Conservation (phyloP, 2,113 vertebrate species). For the Myocastor coypus region DNA sequence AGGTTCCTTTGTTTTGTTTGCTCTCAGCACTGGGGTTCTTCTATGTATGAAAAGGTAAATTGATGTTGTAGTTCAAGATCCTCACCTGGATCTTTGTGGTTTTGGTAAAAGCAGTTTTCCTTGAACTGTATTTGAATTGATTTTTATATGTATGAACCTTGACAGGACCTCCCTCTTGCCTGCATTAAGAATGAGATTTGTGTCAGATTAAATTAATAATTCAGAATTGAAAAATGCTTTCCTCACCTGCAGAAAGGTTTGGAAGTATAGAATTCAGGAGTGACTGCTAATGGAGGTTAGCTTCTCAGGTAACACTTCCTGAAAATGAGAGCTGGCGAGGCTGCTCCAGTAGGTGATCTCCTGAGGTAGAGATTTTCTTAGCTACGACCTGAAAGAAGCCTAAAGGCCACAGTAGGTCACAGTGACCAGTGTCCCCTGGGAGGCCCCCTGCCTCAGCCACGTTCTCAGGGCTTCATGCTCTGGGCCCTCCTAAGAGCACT, state of each 20-base stretch:
- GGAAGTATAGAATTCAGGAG: neutral
- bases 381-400: neutral
- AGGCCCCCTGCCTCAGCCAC: rapidly evolving
- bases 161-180: conserved; percentile 60
- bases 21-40: neutral
- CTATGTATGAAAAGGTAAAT: neutral
- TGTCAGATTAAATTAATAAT: conserved; percentile 78
- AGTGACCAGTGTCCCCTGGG: neutral
- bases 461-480: neutral
- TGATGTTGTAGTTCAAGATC: neutral
- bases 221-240: conserved; percentile 73
- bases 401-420: neutral
- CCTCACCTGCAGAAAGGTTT: neutral
- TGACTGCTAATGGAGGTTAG: neutral
- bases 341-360: neutral
- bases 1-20: neutral
- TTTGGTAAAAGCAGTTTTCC: conserved; percentile 52
- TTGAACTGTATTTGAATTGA: conserved; percentile 68
- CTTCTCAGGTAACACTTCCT: conserved; percentile 51
- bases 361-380: neutral
- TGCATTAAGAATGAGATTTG: conserved; percentile 73
- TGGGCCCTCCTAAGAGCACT: neutral
- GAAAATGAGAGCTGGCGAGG: neutral
- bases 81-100: conserved; percentile 5
- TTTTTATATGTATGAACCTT: conserved; percentile 62